Percentiles rank a stretch among this genome's conserved stretches.
phyloP scores from a whole-genome alignment of 2,797 vertebrate species.

The Paratrypauchen microcephalus region DNA sequence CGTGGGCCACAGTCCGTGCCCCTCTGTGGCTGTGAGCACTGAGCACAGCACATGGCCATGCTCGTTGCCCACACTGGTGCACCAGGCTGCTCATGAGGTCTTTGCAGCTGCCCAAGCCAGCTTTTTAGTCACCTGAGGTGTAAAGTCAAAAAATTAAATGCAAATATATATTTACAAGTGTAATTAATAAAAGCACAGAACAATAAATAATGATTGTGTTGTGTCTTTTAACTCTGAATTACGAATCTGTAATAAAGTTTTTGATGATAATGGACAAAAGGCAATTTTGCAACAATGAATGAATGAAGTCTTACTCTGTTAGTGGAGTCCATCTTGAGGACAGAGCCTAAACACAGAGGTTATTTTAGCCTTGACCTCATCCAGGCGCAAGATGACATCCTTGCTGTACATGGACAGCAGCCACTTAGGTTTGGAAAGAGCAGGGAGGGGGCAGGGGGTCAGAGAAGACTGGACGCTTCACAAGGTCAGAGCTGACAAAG shows the following conservation, averaged over 20 bases:
- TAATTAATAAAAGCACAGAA: neutral
- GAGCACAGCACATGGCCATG: neutral
- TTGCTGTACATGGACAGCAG: neutral
- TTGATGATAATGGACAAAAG: no score
- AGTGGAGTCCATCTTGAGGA: constrained; percentile 3
- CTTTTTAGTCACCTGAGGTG: neutral
- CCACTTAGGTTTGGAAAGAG: neutral
- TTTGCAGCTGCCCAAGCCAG: neutral
- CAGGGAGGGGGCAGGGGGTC: neutral
- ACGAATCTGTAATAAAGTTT: no score
- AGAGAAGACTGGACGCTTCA: neutral
- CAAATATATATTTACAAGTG: neutral
- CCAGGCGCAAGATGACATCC: neutral
- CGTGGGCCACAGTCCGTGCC: neutral
- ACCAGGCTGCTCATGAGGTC: neutral
- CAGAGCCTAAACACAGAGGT: neutral
- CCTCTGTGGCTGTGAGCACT: neutral
- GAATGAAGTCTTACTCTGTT: neutral
- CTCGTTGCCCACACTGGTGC: neutral
- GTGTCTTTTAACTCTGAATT: no score
- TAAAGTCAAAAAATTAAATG: neutral
- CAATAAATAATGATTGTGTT: no score
- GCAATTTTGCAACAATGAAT: no score
- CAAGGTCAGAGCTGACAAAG: neutral
- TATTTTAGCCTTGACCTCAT: neutral